A percentile compares a stretch with the other conserved stretches of the same genome.
Evolutionary conservation across 1,140 invertebrate species (phyloP).

Genomic region (Pseudomyrmex pallidus): DNA sequence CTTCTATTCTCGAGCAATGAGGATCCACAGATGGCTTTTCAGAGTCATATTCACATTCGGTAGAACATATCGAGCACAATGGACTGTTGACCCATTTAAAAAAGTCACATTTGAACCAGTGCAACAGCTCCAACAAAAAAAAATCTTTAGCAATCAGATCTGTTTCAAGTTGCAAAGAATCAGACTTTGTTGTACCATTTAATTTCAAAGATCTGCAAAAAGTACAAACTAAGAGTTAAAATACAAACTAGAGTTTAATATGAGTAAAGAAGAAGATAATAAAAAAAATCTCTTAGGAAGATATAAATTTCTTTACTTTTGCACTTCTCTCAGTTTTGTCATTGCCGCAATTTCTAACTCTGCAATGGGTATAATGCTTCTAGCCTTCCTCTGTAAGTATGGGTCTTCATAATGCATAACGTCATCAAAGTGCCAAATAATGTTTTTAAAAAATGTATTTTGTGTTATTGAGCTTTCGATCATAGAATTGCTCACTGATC

Average conservation of each 20-base stretch:
- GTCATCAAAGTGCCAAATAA: conserved; percentile 86
- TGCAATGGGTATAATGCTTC: conserved; percentile 87
- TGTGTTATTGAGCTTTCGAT: neutral
- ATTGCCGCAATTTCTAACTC: conserved; percentile 87
- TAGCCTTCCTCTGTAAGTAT: conserved; percentile 86
- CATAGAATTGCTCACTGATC: neutral
- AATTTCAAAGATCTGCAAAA: conserved; percentile 3
- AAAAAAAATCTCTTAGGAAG: neutral
- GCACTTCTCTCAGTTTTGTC: conserved; percentile 87
- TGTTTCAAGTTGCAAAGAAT: conserved; percentile 62
- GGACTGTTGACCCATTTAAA: conserved; percentile 96
- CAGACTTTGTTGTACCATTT: neutral
- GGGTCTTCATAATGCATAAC: conserved; percentile 89
- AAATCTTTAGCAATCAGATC: conserved; percentile 89
- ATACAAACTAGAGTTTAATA: conserved; percentile 10
- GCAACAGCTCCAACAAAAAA: conserved; percentile 91
- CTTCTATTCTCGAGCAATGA: conserved; percentile 83
- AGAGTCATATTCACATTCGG: conserved; percentile 81
- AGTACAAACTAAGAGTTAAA: conserved; percentile 3
- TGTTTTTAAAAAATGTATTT: conserved; percentile 85
- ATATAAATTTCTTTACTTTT: conserved; percentile 82
- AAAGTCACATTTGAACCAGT: conserved; percentile 97
- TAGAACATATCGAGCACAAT: conserved; percentile 89
- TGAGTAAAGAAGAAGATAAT: neutral
- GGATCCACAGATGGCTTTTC: conserved; percentile 75